Conservation (phyloP, 2,113 vertebrate genomes). For the Rallus limicola region DNA sequence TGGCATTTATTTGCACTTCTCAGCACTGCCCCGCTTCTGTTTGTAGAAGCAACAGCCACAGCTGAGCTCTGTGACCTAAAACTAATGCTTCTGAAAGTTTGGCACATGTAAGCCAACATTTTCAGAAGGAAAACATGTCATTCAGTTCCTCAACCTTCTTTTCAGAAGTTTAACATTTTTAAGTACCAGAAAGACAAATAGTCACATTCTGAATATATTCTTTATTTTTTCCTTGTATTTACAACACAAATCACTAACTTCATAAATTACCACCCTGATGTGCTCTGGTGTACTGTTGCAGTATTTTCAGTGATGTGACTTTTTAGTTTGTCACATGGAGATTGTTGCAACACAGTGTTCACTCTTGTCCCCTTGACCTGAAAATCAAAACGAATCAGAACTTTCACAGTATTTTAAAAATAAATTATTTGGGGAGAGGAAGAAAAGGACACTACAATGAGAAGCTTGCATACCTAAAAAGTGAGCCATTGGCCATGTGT, state of each 20-base stretch:
- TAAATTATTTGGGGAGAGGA: not conserved
- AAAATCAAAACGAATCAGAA: not conserved
- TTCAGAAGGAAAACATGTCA: not conserved
- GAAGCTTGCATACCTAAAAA: not conserved
- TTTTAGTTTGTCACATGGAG: not conserved
- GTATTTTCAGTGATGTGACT: not conserved
- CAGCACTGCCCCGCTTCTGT: not conserved
- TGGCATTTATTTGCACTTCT: not conserved
- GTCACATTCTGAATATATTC: not conserved
- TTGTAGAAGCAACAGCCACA: not conserved
- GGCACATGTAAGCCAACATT: not conserved
- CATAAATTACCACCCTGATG: not conserved
- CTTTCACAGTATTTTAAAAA: not conserved
- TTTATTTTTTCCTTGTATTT: not conserved
- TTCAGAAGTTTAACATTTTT: not conserved
- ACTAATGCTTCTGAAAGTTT: not conserved
- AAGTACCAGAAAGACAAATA: not conserved
- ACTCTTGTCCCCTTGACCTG: not conserved
- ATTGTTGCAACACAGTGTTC: not conserved
- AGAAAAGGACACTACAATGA: not conserved
- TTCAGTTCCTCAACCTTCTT: not conserved
- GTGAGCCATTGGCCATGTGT: not conserved
- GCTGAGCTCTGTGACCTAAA: not conserved
- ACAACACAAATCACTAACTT: not conserved
- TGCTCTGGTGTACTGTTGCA: not conserved